phyloP scores from a whole-genome alignment of 2,113 vertebrate species.

The Microcebus tavaratra region DNA sequence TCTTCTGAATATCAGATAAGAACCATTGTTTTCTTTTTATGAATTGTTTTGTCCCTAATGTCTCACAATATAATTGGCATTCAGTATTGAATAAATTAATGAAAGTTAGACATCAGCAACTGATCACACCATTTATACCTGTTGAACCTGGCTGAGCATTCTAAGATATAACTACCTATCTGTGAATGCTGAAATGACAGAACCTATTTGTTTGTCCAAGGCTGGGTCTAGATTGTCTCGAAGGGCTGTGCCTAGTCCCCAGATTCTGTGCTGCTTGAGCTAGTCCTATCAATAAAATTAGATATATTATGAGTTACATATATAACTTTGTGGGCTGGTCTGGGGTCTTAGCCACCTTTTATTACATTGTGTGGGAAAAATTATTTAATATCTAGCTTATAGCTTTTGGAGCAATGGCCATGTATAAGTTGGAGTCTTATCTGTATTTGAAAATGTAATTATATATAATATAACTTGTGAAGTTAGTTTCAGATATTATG shows the following conservation, averaged over 20 bases:
- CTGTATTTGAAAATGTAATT: constrained; percentile 43
- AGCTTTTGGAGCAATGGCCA: constrained; percentile 43
- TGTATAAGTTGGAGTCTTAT: constrained; percentile 20
- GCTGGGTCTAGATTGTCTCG: background rate
- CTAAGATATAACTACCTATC: background rate
- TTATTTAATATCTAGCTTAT: constrained; percentile 32
- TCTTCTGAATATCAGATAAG: constrained; percentile 33
- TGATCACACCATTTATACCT: background rate
- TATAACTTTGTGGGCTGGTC: background rate
- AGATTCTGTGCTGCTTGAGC: background rate
- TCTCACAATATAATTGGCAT: background rate
- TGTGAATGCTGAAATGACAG: background rate
- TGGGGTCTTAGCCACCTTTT: constrained; percentile 39
- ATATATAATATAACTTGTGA: constrained; percentile 27
- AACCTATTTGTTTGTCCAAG: background rate
- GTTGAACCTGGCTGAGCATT: background rate
- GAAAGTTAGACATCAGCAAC: background rate
- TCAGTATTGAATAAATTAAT: background rate
- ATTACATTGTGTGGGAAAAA: constrained; percentile 16
- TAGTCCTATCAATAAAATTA: constrained; percentile 4
- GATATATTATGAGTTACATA: constrained; percentile 19
- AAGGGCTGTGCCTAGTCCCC: background rate
- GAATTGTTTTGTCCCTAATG: background rate
- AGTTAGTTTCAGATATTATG: constrained; percentile 38
- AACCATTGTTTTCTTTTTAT: background rate